phyloP scores from a whole-genome alignment of 1,140 invertebrate species.

The Sitodiplosis mosellana region DNA sequence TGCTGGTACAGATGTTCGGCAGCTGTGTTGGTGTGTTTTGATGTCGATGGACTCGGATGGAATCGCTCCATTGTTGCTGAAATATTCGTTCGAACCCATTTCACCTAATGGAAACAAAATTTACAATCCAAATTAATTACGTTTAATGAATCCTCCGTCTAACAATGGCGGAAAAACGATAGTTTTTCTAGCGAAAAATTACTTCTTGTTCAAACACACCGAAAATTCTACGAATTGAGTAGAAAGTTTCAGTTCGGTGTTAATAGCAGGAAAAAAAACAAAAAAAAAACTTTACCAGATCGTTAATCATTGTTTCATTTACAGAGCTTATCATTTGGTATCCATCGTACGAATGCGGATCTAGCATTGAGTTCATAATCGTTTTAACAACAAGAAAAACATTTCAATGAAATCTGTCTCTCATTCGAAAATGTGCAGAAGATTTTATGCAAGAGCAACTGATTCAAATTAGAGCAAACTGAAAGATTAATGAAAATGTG shows the following conservation, averaged over 20 bases:
- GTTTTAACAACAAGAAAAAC: too few relatives aligned
- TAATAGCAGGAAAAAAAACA: neutral
- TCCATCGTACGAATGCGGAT: too few relatives aligned
- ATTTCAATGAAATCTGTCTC: too few relatives aligned
- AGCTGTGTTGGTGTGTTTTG: neutral
- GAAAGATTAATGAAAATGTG: too few relatives aligned
- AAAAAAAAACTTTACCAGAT: neutral
- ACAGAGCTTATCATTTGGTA: too few relatives aligned
- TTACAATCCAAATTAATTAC: neutral
- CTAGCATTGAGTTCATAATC: too few relatives aligned
- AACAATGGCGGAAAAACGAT: too few relatives aligned
- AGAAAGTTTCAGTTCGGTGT: neutral
- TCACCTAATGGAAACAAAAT: slow-evolving; percentile 11
- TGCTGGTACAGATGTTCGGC: slow-evolving; percentile 9
- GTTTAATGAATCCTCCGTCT: neutral
- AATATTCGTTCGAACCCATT: slow-evolving; percentile 33
- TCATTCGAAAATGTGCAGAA: too few relatives aligned
- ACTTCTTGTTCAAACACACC: neutral
- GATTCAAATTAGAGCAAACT: too few relatives aligned
- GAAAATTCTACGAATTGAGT: neutral
- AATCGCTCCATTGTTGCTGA: slow-evolving; percentile 39
- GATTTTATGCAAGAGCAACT: too few relatives aligned
- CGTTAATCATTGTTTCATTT: too few relatives aligned
- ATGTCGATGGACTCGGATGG: slow-evolving; percentile 22
- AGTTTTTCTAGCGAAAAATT: too few relatives aligned